Percentiles rank a stretch among this genome's conserved stretches.
These are phyloP conservation scores for Taeniopygia guttata DNA, from an alignment of 2,797 vertebrate species.

Conservation along the genomic window DNA sequence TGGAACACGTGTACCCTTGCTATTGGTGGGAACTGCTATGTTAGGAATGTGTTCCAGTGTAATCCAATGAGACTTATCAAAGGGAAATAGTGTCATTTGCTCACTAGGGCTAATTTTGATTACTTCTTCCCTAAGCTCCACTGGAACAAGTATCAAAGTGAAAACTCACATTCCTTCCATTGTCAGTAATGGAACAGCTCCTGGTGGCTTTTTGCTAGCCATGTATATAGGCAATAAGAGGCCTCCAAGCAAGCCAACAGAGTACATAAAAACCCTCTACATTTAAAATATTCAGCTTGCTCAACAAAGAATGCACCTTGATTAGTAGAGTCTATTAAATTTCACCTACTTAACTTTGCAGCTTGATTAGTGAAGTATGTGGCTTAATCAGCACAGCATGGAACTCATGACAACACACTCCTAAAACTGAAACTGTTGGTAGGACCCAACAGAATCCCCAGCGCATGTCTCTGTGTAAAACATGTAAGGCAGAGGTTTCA, in stretches of 20 bases:
- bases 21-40: neutral
- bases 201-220: constrained; percentile 27
- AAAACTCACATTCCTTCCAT: constrained; percentile 22
- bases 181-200: constrained; percentile 19
- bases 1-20: neutral
- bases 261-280: constrained; percentile 21
- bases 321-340: constrained; percentile 71
- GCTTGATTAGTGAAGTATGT: constrained; percentile 73
- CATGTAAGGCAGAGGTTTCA: neutral
- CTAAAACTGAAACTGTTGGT: constrained; percentile 40
- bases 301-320: constrained; percentile 69
- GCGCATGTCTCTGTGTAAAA: neutral
- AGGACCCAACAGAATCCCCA: constrained; percentile 11
- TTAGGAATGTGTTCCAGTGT: neutral
- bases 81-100: neutral
- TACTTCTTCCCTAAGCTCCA: constrained; percentile 17
- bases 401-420: constrained; percentile 48
- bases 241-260: constrained; percentile 11
- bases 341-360: constrained; percentile 71
- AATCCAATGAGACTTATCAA: constrained; percentile 4
- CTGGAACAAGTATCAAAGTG: constrained; percentile 14
- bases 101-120: constrained; percentile 26
- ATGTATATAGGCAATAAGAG: neutral
- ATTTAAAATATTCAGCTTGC: constrained; percentile 72
- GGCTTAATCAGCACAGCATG: constrained; percentile 69